A percentile compares a stretch with the other conserved stretches of the same genome.
Evolutionary conservation across 2,888 invertebrate genomes (phyloP).

Genomic region (Drosophila rellima): DNA sequence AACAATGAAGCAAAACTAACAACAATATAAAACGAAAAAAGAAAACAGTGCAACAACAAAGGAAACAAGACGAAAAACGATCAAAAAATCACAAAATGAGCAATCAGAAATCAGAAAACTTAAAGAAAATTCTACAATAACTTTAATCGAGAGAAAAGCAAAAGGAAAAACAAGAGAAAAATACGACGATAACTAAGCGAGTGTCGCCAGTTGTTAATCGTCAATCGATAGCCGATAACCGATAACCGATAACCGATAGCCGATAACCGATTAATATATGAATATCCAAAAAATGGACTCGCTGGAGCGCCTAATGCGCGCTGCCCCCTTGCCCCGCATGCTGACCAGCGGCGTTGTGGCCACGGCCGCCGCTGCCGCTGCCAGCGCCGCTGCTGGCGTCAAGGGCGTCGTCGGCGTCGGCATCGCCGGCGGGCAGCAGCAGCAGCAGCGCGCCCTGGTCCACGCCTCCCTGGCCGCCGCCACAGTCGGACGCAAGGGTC

Average conservation of each 20-base stretch:
- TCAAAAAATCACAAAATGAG: constrained; percentile 11
- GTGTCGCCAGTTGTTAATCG: constrained; percentile 7
- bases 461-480: constrained; percentile 91
- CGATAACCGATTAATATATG: not conserved
- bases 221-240: constrained; percentile 26
- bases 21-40: constrained; percentile 11
- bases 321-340: constrained; percentile 89
- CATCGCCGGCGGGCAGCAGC: constrained; percentile 52
- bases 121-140: constrained; percentile 9
- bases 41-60: constrained; percentile 18
- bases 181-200: constrained; percentile 24
- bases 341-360: constrained; percentile 86
- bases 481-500: constrained; percentile 90
- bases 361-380: constrained; percentile 75
- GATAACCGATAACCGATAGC: constrained; percentile 6
- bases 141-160: not conserved
- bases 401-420: constrained; percentile 86
- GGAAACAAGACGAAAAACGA: not conserved
- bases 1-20: constrained; percentile 42
- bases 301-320: constrained; percentile 92
- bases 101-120: constrained; percentile 7
- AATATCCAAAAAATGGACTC: constrained; percentile 89
- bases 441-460: constrained; percentile 89
- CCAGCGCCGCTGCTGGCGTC: constrained; percentile 80
- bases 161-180: constrained; percentile 24